phyloP scores from a whole-genome alignment of 2,797 vertebrate genomes.

The Enteromius mattozi region DNA sequence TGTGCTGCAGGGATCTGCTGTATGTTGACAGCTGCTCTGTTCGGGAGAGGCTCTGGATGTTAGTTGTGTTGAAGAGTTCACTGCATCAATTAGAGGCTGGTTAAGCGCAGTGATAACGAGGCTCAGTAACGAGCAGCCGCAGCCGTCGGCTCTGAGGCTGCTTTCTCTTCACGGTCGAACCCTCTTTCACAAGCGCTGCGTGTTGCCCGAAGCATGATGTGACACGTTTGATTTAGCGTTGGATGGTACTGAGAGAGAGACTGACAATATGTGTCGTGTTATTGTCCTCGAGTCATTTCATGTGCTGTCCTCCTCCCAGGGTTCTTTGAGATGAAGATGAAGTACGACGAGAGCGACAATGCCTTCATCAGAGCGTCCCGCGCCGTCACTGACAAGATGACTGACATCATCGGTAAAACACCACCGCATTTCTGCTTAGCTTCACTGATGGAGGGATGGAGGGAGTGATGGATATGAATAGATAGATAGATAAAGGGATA shows the following conservation, averaged over 20 bases:
- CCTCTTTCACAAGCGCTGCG: not conserved
- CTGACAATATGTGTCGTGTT: not conserved
- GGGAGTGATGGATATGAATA: rapidly evolving
- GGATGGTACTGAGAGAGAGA: not conserved
- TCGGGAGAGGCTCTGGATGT: not conserved
- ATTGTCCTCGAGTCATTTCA: not conserved
- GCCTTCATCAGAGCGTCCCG: conserved; percentile 89
- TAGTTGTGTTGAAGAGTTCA: not conserved
- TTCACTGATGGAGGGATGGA: rapidly evolving
- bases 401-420: conserved; percentile 85
- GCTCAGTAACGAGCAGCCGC: not conserved
- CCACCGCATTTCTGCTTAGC: not conserved
- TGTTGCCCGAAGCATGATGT: not conserved
- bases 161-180: not conserved
- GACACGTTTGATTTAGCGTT: not conserved
- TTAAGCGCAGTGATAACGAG: not conserved
- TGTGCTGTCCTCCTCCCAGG: conserved; percentile 72
- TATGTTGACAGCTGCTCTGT: not conserved
- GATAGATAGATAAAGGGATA: rapidly evolving
- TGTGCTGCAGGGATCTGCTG: conserved; percentile 5
- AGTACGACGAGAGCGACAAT: conserved; percentile 95
- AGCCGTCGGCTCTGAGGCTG: not conserved
- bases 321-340: conserved; percentile 99
- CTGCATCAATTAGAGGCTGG: not conserved
- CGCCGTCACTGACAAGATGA: conserved; percentile 91